Percentiles rank a stretch among this genome's conserved stretches.
phyloP scores from a whole-genome alignment of 2,888 invertebrate species.

The Lutraria lutraria region DNA sequence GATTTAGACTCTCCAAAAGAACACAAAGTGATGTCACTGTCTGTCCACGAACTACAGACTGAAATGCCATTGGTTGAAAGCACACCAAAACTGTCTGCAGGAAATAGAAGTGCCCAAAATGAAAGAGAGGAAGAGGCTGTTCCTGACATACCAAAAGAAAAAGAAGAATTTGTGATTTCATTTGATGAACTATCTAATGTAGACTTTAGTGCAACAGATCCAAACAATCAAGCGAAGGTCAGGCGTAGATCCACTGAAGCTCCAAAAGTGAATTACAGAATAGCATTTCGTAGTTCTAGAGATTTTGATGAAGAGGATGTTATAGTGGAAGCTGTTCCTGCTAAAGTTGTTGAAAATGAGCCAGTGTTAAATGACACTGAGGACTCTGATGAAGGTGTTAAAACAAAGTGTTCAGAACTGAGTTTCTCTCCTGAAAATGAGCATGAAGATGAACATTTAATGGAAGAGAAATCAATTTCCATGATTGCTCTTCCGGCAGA shows the following conservation, averaged over 20 bases:
- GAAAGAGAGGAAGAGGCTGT: constrained; percentile 12
- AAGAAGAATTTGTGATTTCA: constrained; percentile 82
- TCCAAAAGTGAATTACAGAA: constrained; percentile 62
- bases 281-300: constrained; percentile 59
- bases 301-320: constrained; percentile 37
- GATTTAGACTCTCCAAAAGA: constrained; percentile 71
- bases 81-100: constrained; percentile 31
- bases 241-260: constrained; percentile 38
- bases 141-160: constrained; percentile 61
- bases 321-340: constrained; percentile 33
- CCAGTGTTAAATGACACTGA: constrained; percentile 48
- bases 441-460: constrained; percentile 76
- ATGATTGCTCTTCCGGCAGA: constrained; percentile 77
- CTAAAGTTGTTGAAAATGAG: constrained; percentile 46
- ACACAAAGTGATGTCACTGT: constrained; percentile 55
- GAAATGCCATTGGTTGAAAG: constrained; percentile 58
- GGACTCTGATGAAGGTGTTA: constrained; percentile 55
- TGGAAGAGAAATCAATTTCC: constrained; percentile 82
- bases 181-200: constrained; percentile 78
- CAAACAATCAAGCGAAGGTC: constrained; percentile 58
- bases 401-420: constrained; percentile 76
- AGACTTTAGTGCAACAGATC: constrained; percentile 67
- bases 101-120: constrained; percentile 19
- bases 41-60: constrained; percentile 45
- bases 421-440: constrained; percentile 77